Conservation (phyloP, 1,140 invertebrate genomes). For the Epicauta chinensis region DNA sequence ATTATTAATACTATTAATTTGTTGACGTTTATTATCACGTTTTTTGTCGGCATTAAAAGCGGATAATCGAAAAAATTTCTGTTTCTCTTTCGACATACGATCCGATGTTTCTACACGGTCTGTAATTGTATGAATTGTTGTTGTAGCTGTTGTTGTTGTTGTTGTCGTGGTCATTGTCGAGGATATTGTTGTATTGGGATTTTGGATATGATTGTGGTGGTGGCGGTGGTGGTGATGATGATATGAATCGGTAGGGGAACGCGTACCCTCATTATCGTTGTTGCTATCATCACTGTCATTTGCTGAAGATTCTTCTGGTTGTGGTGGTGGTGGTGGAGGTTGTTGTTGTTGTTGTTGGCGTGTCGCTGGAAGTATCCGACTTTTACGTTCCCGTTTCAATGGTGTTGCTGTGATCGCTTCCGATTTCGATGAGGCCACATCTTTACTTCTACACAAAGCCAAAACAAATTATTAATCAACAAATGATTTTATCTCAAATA, state of each 20-base stretch:
- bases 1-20: constrained; percentile 17
- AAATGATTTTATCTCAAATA: too few species aligned
- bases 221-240: too few species aligned
- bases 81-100: constrained; percentile 77
- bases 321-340: constrained; percentile 33
- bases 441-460: constrained; percentile 25
- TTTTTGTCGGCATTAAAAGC: constrained; percentile 59
- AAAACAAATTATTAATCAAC: too few species aligned
- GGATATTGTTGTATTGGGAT: constrained; percentile 21
- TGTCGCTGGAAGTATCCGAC: constrained; percentile 4
- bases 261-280: constrained; percentile 40
- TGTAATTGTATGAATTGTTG: constrained; percentile 13
- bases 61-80: constrained; percentile 75
- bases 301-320: constrained; percentile 1
- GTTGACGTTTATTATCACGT: too few species aligned
- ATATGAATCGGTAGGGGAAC: constrained; percentile 38
- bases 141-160: constrained; percentile 17
- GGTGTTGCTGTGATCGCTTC: constrained; percentile 7
- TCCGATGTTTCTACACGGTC: constrained; percentile 56
- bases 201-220: constrained; percentile 26
- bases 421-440: constrained; percentile 11
- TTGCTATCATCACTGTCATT: constrained; percentile 38
- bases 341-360: constrained; percentile 20
- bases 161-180: constrained; percentile 8
- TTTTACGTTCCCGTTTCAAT: constrained; percentile 18